phyloP scores from a whole-genome alignment of 2,888 invertebrate genomes.

The Neelides folsomi region DNA sequence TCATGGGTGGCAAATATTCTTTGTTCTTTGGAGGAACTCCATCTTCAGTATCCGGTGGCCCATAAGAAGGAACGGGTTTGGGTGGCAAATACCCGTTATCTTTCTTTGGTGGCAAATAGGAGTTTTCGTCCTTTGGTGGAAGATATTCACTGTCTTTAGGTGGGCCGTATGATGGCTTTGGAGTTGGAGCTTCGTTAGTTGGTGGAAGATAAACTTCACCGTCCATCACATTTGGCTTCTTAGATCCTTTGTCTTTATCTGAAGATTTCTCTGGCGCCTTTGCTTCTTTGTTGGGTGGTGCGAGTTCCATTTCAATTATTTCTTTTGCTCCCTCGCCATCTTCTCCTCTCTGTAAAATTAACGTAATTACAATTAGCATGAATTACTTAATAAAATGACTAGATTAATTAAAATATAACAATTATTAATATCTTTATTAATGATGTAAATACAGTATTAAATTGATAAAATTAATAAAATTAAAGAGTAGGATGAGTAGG shows the following conservation, averaged over 20 bases:
- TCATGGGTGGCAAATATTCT: conserved; percentile 1
- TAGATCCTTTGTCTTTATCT: background rate
- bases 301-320: background rate
- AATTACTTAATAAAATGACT: too few species aligned
- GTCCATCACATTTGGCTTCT: background rate
- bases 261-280: background rate
- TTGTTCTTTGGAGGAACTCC: conserved; percentile 13
- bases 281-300: conserved; percentile 9
- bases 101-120: conserved; percentile 4
- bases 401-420: too few species aligned
- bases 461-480: too few species aligned
- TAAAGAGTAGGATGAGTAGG: too few species aligned
- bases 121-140: conserved; percentile 4
- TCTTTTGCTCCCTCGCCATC: background rate
- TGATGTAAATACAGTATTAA: too few species aligned
- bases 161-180: background rate
- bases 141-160: conserved; percentile 8
- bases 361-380: too few species aligned
- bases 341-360: too few species aligned
- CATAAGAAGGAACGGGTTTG: background rate
- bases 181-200: conserved; percentile 1
- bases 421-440: too few species aligned
- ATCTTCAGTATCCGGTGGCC: conserved; percentile 10
- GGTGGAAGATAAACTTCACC: conserved; percentile 1
- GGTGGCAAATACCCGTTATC: conserved; percentile 9